Percentiles rank a stretch among this genome's conserved stretches.
Evolutionary conservation across 2,888 invertebrate genomes (phyloP).

Genomic region (Pristionchus maxplancki): DNA sequence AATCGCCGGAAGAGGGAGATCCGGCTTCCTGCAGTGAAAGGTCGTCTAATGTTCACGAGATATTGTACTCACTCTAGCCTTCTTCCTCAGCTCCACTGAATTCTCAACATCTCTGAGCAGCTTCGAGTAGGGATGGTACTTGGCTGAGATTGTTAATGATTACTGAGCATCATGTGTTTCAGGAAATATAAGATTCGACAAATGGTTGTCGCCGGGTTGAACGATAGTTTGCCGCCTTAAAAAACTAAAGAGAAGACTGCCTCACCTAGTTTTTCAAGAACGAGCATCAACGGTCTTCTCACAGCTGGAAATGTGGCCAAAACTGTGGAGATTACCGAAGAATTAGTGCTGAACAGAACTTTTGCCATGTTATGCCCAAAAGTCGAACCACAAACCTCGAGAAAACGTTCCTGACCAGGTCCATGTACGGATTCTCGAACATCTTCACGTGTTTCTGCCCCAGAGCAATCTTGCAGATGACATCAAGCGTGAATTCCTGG

Average conservation of each 20-base stretch:
- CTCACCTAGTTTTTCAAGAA: neutral
- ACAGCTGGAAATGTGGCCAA: neutral
- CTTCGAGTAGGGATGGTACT: neutral
- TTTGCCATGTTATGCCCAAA: neutral
- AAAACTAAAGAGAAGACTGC: neutral
- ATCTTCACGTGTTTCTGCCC: constrained; percentile 58
- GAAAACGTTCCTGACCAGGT: constrained; percentile 37
- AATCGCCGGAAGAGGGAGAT: constrained; percentile 57
- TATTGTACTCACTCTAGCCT: neutral
- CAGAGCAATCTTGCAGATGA: constrained; percentile 63
- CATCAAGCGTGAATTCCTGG: constrained; percentile 66
- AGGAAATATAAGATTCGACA: neutral
- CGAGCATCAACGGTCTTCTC: neutral
- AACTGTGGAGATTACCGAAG: no score
- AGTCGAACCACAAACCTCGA: constrained; percentile 5
- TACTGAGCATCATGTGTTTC: neutral
- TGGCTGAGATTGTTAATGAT: neutral
- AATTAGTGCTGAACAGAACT: neutral
- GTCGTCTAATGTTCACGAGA: no score
- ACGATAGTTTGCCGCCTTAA: no score
- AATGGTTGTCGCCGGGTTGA: neutral
- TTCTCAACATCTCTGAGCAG: neutral
- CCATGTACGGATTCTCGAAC: constrained; percentile 56
- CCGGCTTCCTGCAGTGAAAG: constrained; percentile 19
- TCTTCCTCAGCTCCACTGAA: constrained; percentile 5